Percentiles rank a stretch among this genome's conserved stretches.
Evolutionary conservation across 2,113 vertebrate species (phyloP).

Genomic region (Albula glossodonta): DNA sequence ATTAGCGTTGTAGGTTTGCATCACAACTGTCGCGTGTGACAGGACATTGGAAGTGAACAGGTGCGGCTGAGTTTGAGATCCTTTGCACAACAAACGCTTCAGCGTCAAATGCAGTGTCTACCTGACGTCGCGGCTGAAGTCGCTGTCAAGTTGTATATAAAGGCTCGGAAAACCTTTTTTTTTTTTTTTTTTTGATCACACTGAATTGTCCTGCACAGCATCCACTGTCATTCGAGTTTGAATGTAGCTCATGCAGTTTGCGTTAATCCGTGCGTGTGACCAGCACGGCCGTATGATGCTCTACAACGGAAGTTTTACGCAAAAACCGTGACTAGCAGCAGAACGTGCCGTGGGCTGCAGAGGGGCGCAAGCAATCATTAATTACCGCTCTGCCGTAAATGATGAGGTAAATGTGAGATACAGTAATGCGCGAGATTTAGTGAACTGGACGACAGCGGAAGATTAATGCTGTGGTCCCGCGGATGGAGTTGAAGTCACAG

Average conservation of each 20-base stretch:
- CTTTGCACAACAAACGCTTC: constrained; percentile 71
- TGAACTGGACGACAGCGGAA: constrained; percentile 80
- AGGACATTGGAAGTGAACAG: constrained; percentile 73
- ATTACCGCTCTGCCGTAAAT: constrained; percentile 73
- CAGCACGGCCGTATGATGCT: constrained; percentile 30
- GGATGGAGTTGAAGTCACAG: constrained; percentile 75
- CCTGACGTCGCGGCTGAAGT: constrained; percentile 71
- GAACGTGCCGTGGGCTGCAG: constrained; percentile 69
- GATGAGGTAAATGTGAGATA: constrained; percentile 81
- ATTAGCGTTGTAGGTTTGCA: constrained; percentile 72
- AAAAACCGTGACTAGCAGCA: constrained; percentile 67
- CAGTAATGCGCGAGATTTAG: constrained; percentile 79
- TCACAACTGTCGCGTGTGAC: constrained; percentile 74
- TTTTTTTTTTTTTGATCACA: not conserved
- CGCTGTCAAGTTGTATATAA: constrained; percentile 67
- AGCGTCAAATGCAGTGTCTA: constrained; percentile 70
- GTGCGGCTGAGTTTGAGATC: constrained; percentile 72
- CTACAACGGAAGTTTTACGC: constrained; percentile 42
- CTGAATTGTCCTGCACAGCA: not conserved
- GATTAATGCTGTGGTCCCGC: constrained; percentile 76
- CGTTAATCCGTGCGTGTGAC: constrained; percentile 44
- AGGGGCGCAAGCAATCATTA: constrained; percentile 76
- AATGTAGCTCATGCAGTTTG: not conserved
- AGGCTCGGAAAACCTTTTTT: constrained; percentile 29
- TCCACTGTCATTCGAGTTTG: not conserved